A percentile compares a stretch with the other conserved stretches of the same genome.
Conservation (phyloP, 2,113 vertebrate species). For the Rhabdomys dilectus region DNA sequence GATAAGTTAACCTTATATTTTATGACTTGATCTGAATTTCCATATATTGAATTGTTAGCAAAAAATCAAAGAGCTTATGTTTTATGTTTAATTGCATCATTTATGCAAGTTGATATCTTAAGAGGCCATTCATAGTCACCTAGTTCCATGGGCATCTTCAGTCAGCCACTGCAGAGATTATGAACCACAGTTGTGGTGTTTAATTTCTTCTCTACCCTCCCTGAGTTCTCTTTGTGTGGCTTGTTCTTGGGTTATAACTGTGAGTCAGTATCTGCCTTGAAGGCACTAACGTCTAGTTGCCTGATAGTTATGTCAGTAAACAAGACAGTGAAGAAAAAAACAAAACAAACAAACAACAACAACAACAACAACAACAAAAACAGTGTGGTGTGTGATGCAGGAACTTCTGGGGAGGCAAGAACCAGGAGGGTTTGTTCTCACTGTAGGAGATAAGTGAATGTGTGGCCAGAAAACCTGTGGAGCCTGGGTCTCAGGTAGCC, state of each 20-base stretch:
- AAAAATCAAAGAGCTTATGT: slow-evolving; percentile 24
- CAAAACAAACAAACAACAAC: no score
- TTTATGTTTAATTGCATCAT: not conserved
- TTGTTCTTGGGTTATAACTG: not conserved
- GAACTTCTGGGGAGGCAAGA: not conserved
- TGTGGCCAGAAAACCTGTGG: not conserved
- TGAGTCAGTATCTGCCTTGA: not conserved
- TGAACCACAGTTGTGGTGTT: not conserved
- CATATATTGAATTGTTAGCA: not conserved
- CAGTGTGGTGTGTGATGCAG: not conserved
- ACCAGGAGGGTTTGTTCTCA: not conserved
- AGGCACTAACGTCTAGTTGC: not conserved
- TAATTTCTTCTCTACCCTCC: not conserved
- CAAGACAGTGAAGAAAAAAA: not conserved
- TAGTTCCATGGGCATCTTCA: not conserved
- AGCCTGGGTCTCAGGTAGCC: not conserved
- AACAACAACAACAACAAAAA: no score
- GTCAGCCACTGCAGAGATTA: not conserved
- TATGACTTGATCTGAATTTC: slow-evolving; percentile 44
- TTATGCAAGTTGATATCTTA: slow-evolving; percentile 20
- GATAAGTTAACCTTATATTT: not conserved
- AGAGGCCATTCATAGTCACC: not conserved
- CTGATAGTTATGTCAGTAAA: not conserved
- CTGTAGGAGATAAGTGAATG: no score
- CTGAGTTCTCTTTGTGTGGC: not conserved